These are phyloP conservation scores for Petromus typicus DNA, from an alignment of 2,113 vertebrate genomes.

Conservation along the genomic window DNA sequence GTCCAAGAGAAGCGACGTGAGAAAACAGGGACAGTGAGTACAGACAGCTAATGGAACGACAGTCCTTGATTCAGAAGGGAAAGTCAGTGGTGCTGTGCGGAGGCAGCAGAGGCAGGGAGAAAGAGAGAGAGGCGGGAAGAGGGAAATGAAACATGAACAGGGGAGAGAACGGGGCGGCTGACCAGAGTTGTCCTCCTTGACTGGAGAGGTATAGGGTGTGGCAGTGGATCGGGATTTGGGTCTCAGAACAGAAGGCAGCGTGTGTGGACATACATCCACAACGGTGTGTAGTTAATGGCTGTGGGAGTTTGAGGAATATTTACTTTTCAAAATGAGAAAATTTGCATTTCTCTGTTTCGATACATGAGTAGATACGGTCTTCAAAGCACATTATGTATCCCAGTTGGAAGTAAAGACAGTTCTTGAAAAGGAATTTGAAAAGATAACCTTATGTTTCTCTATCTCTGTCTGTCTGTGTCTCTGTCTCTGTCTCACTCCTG, in stretches of 20 bases:
- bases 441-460: neutral
- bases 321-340: constrained; percentile 1
- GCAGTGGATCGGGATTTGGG: neutral
- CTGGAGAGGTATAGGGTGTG: neutral
- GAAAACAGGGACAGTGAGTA: neutral
- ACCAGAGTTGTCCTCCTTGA: neutral
- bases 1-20: neutral
- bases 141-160: too few relatives aligned
- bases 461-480: neutral
- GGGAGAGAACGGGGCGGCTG: neutral
- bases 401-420: neutral
- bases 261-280: neutral
- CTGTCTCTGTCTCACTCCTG: neutral
- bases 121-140: neutral
- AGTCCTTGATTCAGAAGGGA: neutral
- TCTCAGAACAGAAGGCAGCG: neutral
- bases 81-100: neutral
- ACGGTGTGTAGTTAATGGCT: neutral
- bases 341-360: constrained; percentile 16
- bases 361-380: neutral
- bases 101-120: neutral
- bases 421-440: constrained; percentile 31
- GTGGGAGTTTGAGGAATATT: neutral
- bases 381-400: neutral
- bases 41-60: neutral